Conservation (phyloP, 2,888 invertebrate genomes). For the Latrodectus elegans region DNA sequence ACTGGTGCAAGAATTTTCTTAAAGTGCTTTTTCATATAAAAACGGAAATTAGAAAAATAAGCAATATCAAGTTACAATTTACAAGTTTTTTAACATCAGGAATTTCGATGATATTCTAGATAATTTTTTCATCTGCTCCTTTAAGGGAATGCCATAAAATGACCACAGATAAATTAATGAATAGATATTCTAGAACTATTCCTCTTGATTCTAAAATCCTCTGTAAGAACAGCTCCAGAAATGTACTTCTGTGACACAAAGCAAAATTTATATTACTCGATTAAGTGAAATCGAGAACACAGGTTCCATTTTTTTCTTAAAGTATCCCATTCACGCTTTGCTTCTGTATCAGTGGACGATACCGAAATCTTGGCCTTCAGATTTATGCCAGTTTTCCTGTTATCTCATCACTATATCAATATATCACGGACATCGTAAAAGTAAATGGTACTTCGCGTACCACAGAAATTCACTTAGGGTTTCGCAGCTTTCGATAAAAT, state of each 20-base stretch:
- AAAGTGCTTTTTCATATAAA: no score
- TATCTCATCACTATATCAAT: constrained; percentile 18
- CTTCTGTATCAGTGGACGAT: background rate
- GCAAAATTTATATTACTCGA: background rate
- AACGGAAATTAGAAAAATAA: no score
- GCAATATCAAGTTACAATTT: no score
- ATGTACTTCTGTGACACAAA: no score
- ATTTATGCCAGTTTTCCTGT: constrained; percentile 16
- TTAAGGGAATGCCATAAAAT: no score
- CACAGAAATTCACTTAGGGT: constrained; percentile 50
- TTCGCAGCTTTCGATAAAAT: constrained; percentile 50
- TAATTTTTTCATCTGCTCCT: no score
- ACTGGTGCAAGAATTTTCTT: no score
- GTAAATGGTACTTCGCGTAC: constrained; percentile 32
- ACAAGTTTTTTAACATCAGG: no score
- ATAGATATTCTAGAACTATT: background rate
- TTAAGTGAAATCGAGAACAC: background rate
- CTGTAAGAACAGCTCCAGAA: background rate
- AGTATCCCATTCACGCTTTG: constrained; percentile 14
- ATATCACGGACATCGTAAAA: constrained; percentile 44
- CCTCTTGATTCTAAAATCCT: background rate
- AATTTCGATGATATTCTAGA: no score
- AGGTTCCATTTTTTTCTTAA: background rate
- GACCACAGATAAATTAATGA: no score
- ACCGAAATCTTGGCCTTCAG: background rate